Evolutionary conservation across 1,140 invertebrate genomes (phyloP).

Genomic region (Drosophila trapezifrons): DNA sequence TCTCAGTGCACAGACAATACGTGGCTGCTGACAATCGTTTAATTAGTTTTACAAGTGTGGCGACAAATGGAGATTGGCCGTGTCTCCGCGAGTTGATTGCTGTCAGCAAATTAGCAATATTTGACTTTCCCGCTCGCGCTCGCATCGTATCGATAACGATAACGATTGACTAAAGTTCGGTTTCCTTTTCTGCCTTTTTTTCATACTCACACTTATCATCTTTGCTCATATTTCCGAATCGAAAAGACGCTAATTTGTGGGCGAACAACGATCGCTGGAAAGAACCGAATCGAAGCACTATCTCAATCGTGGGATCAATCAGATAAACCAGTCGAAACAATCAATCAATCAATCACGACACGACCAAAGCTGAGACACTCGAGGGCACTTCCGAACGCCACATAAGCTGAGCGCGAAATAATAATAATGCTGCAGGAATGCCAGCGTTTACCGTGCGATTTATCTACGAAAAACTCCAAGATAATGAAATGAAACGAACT

Average conservation of each 20-base stretch:
- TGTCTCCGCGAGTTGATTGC: conserved; percentile 43
- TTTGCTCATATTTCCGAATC: conserved; percentile 71
- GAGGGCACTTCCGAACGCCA: conserved; percentile 45
- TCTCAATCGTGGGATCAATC: conserved; percentile 21
- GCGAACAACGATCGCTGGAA: conserved; percentile 18
- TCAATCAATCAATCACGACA: conserved; percentile 45
- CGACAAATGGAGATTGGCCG: conserved; percentile 47
- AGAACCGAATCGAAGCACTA: conserved; percentile 14
- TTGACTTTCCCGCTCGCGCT: conserved; percentile 2
- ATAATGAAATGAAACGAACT: conserved; percentile 64
- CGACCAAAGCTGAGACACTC: conserved; percentile 24
- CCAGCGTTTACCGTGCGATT: conserved; percentile 60
- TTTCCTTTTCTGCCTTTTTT: conserved; percentile 10
- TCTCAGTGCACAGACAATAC: conserved; percentile 10
- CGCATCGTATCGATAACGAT: conserved; percentile 36
- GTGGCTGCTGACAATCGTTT: conserved; percentile 56
- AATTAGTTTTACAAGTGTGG: conserved; percentile 64
- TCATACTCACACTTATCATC: conserved; percentile 79
- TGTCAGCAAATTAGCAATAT: conserved; percentile 53
- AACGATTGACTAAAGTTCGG: conserved; percentile 48
- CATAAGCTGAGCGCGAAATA: conserved; percentile 52
- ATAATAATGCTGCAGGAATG: conserved; percentile 58
- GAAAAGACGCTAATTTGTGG: conserved; percentile 42
- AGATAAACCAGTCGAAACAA: conserved; percentile 14
- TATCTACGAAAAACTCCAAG: conserved; percentile 81